Evolutionary conservation across 2,113 vertebrate species (phyloP), one percentile per base, ranked within the genome.

Genomic region (Austrofundulus limnaeus): DNA sequence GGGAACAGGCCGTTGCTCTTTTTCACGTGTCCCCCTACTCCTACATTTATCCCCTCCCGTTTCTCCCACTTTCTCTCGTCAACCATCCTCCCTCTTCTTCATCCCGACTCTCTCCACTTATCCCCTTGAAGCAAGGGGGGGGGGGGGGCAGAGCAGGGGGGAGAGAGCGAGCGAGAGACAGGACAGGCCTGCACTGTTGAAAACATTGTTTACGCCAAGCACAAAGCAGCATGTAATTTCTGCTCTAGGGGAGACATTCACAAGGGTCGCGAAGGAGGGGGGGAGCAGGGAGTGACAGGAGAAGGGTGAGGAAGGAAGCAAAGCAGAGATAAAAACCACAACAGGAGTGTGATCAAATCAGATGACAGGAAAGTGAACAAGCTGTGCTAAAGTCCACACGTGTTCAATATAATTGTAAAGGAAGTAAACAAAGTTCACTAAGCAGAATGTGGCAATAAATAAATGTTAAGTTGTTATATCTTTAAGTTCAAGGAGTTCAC

Each of bases 161-260:
- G 43, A n/a, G 64, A 47, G 62, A 61, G 48, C 49, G 13, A 48
- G 55, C 17, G 78, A 54, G 77, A 83, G 81, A 86, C 73, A 68
- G 81, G 81, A 87, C 83, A 75, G 77, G 75, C 77, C 83, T 58
- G 73, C 78, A 72, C 84, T 74, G 81, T 83, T 87, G 84, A 88
- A 89, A 86, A 87, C 81, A 87, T 73, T 87, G 87, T 90, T 88
- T 89, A 88, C 61, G 68, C 81, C 86, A 78, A 66, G 77, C 81
- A 84, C 80, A 85, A 82, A 86, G 85, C 82, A 83, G 78, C 83
- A 81, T 88, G 86, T 90, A 78, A 89, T 90, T 89, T 87, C 79
- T 84, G 82, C 88, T 83, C 57, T 20, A 61, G 59, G 84, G 79
- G 80, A 81, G 88, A 84, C 78, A 79, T 81, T 80, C 78, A 62